Evolutionary conservation across 2,797 vertebrate genomes (phyloP).

Genomic region (Synanceia verrucosa): DNA sequence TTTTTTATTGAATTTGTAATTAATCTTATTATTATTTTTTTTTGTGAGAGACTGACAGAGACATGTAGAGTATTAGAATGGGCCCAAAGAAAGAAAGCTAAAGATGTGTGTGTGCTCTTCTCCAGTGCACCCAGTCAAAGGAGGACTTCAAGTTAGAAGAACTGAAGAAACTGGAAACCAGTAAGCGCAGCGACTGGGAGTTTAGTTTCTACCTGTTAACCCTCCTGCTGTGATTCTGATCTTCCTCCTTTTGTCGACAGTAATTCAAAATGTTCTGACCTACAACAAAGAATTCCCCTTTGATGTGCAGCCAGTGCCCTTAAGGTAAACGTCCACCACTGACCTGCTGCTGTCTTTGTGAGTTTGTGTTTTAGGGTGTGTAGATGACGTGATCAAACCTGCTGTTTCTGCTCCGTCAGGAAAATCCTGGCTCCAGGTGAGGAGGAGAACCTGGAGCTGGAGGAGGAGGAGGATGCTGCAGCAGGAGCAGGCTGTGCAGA

Average conservation of each 20-base stretch:
- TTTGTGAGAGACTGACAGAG: background rate
- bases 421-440: slow-evolving; percentile 97
- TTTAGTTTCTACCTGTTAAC: background rate
- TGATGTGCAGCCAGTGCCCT: slow-evolving; percentile 95
- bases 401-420: slow-evolving; percentile 71
- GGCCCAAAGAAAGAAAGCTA: no score
- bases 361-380: background rate
- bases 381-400: background rate
- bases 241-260: slow-evolving; percentile 73
- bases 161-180: slow-evolving; percentile 95
- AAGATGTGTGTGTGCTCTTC: slow-evolving; percentile 3
- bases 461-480: slow-evolving; percentile 89
- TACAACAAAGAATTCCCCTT: slow-evolving; percentile 98
- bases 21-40: background rate
- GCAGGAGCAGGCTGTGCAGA: slow-evolving; percentile 88
- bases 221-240: background rate
- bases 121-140: slow-evolving; percentile 90
- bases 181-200: slow-evolving; percentile 80
- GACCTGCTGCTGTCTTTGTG: background rate
- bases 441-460: slow-evolving; percentile 96
- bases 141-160: slow-evolving; percentile 97
- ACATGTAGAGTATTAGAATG: background rate
- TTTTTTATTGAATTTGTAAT: background rate
- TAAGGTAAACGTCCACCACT: slow-evolving; percentile 83
- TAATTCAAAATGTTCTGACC: slow-evolving; percentile 94